Conservation (phyloP, 2,888 invertebrate genomes). For the Pediacus dermestoides region DNA sequence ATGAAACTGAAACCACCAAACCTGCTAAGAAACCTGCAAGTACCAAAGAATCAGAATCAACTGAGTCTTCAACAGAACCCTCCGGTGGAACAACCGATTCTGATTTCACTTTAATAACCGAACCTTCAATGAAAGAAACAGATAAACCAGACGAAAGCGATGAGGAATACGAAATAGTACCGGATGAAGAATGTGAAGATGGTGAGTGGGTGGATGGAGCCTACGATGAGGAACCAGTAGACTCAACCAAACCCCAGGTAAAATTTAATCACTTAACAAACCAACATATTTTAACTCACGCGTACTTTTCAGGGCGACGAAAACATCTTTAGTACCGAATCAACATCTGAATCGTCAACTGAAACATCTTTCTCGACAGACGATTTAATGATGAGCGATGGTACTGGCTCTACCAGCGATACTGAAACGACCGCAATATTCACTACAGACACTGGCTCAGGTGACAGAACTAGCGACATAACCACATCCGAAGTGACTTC, state of each 20-base stretch:
- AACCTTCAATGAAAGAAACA: neutral
- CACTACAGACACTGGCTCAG: constrained; percentile 37
- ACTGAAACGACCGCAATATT: constrained; percentile 24
- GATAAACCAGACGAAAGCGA: constrained; percentile 44
- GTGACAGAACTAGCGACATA: constrained; percentile 28
- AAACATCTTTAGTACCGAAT: neutral
- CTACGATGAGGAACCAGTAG: constrained; percentile 37
- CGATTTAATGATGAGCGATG: constrained; percentile 54
- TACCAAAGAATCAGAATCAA: constrained; percentile 11
- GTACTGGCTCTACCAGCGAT: constrained; percentile 40
- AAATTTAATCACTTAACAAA: neutral
- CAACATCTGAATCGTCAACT: constrained; percentile 15
- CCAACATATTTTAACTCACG: too few species aligned
- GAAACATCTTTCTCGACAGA: constrained; percentile 47
- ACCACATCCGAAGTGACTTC: constrained; percentile 12
- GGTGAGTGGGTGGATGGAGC: constrained; percentile 54
- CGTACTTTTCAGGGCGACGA: constrained; percentile 2
- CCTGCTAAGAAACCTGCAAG: constrained; percentile 10
- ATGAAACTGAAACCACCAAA: constrained; percentile 38
- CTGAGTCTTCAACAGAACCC: constrained; percentile 7
- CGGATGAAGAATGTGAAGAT: constrained; percentile 53
- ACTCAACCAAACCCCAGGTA: constrained; percentile 8
- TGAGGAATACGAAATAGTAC: constrained; percentile 55
- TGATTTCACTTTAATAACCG: constrained; percentile 6
- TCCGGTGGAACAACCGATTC: constrained; percentile 15